phyloP scores from a whole-genome alignment of 1,140 invertebrate species.

The Drosophila leontia region DNA sequence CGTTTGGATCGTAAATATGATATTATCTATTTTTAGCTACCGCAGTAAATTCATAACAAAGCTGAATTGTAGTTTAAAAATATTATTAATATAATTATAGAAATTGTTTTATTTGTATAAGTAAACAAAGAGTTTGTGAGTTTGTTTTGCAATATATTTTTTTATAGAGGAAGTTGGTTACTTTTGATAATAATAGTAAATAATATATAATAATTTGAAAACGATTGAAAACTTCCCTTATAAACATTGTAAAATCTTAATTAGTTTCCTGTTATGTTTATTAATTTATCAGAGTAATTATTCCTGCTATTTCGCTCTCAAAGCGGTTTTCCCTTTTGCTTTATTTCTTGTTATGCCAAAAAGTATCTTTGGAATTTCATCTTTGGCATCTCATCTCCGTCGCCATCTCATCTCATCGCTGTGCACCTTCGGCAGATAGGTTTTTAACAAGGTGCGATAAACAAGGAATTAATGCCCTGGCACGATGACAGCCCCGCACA shows the following conservation, averaged over 20 bases:
- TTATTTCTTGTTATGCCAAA: constrained; percentile 2
- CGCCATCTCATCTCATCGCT: constrained; percentile 28
- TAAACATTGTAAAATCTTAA: no score
- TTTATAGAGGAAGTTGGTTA: not conserved
- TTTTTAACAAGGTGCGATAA: constrained; percentile 83
- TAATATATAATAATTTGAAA: not conserved
- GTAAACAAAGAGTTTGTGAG: not conserved
- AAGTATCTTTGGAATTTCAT: constrained; percentile 49
- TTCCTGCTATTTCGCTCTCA: not conserved
- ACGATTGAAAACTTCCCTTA: not conserved
- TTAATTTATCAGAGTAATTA: not conserved
- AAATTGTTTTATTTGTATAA: constrained; percentile 1
- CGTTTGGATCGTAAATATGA: constrained; percentile 46
- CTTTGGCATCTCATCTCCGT: constrained; percentile 22
- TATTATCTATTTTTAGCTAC: constrained; percentile 61
- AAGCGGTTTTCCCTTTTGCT: no score
- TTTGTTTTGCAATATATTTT: not conserved
- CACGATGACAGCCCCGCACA: constrained; percentile 70
- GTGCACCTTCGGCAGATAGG: constrained; percentile 38
- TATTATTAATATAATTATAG: constrained; percentile 1
- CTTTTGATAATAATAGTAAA: not conserved
- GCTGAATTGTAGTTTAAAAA: not conserved
- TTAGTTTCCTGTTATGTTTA: not conserved
- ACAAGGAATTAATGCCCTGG: constrained; percentile 75
- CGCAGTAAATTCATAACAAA: constrained; percentile 26